phyloP scores from a whole-genome alignment of 2,797 vertebrate species.

The Hyperoplus lanceolatus region DNA sequence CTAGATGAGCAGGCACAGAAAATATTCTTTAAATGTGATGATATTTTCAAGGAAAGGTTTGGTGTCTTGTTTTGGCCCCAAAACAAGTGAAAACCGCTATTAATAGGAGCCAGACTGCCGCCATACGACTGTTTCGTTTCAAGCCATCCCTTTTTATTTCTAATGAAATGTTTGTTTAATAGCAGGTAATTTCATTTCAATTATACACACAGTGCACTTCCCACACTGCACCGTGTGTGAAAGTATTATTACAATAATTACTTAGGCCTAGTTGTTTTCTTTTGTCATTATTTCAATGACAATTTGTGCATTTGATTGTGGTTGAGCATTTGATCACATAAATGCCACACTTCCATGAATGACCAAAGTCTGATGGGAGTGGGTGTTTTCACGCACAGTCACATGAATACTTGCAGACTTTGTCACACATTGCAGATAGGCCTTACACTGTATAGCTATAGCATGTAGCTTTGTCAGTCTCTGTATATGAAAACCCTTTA shows the following conservation, averaged over 20 bases:
- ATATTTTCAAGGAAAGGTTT: slow-evolving; percentile 25
- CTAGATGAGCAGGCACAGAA: not conserved
- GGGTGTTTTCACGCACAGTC: slow-evolving; percentile 44
- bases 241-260: not conserved
- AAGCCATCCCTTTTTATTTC: slow-evolving; percentile 11
- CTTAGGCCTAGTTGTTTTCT: slow-evolving; percentile 2
- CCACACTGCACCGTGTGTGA: not conserved
- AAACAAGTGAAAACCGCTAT: slow-evolving; percentile 16
- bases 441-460: not conserved
- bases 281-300: not conserved
- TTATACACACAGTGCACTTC: not conserved
- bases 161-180: slow-evolving; percentile 18
- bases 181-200: not conserved
- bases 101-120: slow-evolving; percentile 1
- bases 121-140: slow-evolving; percentile 24
- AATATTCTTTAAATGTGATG: slow-evolving; percentile 7
- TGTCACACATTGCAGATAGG: slow-evolving; percentile 36
- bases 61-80: not conserved
- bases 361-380: slow-evolving; percentile 13
- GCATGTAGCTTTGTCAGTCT: slow-evolving; percentile 21
- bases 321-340: slow-evolving; percentile 20
- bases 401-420: slow-evolving; percentile 60
- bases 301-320: not conserved
- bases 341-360: slow-evolving; percentile 20
- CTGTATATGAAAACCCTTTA: not conserved